Conservation (phyloP, 2,888 invertebrate species). For the Drosophila buzzatii region DNA sequence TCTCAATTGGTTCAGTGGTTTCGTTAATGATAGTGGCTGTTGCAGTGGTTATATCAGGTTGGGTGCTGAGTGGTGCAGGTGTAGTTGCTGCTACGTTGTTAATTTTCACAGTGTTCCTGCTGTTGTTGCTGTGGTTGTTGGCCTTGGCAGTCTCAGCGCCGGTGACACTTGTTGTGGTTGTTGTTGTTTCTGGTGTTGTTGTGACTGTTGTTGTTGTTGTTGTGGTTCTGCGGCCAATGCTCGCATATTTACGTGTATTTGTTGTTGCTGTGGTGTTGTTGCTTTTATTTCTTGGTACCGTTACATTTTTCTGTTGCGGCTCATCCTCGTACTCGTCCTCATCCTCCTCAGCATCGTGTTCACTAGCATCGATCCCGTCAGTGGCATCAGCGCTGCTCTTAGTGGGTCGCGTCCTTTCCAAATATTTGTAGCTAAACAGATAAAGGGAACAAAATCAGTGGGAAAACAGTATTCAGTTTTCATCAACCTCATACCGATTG, state of each 20-base stretch:
- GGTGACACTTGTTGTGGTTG: constrained; percentile 42
- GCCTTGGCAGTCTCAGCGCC: constrained; percentile 66
- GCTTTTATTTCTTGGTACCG: constrained; percentile 84
- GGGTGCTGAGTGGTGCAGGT: constrained; percentile 53
- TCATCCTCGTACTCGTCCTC: constrained; percentile 69
- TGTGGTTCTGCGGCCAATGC: constrained; percentile 83
- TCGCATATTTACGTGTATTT: constrained; percentile 83
- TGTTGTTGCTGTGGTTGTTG: constrained; percentile 62
- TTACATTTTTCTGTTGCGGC: constrained; percentile 79
- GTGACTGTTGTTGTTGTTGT: constrained; percentile 59
- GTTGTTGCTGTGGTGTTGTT: constrained; percentile 69
- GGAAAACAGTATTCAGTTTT: neutral
- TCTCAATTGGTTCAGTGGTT: constrained; percentile 82
- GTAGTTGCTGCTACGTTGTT: constrained; percentile 63
- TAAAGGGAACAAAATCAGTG: neutral
- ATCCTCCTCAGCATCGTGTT: constrained; percentile 56
- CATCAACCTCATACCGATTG: constrained; percentile 63
- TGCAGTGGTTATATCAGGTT: constrained; percentile 53
- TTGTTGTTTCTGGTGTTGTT: constrained; percentile 58
- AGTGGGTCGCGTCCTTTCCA: constrained; percentile 82
- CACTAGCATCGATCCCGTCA: constrained; percentile 34
- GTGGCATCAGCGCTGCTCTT: constrained; percentile 51
- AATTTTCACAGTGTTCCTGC: constrained; percentile 61
- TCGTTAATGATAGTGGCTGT: constrained; percentile 71
- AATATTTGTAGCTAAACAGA: constrained; percentile 79